Evolutionary conservation across 1,140 invertebrate genomes (phyloP).

Genomic region (Belonocnema kinseyi): DNA sequence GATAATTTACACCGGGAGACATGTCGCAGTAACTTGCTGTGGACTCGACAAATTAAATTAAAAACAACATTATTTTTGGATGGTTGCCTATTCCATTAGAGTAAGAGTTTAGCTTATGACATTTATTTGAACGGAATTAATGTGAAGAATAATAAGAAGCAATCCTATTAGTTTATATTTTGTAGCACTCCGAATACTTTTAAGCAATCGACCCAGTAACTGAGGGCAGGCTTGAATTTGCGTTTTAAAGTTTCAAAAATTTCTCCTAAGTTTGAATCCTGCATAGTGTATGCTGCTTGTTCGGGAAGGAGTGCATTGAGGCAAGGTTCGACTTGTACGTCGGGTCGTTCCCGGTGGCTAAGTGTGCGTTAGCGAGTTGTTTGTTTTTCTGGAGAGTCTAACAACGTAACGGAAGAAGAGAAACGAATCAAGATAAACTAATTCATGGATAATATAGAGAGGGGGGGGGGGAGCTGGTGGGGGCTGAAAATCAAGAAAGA

Average conservation of each 20-base stretch:
- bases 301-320: constrained; percentile 54
- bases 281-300: constrained; percentile 43
- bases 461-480: constrained; percentile 32
- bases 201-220: neutral
- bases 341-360: constrained; percentile 40
- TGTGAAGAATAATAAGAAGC: neutral
- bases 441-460: constrained; percentile 32
- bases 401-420: constrained; percentile 40
- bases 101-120: too few relatives aligned
- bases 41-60: too few relatives aligned
- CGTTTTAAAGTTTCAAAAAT: constrained; percentile 64
- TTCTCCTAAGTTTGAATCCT: constrained; percentile 53
- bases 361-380: constrained; percentile 56
- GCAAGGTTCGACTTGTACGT: constrained; percentile 58
- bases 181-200: neutral
- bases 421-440: constrained; percentile 8
- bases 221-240: constrained; percentile 55
- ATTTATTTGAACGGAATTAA: neutral
- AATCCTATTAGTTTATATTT: constrained; percentile 30
- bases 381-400: constrained; percentile 54
- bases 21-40: too few relatives aligned
- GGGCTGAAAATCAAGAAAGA: constrained; percentile 42
- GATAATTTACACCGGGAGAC: too few relatives aligned
- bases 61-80: too few relatives aligned
- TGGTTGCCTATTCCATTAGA: too few relatives aligned